Base-by-base conservation (phyloP, 2,888 invertebrate genomes). In the Anticlea derivata region DNA sequence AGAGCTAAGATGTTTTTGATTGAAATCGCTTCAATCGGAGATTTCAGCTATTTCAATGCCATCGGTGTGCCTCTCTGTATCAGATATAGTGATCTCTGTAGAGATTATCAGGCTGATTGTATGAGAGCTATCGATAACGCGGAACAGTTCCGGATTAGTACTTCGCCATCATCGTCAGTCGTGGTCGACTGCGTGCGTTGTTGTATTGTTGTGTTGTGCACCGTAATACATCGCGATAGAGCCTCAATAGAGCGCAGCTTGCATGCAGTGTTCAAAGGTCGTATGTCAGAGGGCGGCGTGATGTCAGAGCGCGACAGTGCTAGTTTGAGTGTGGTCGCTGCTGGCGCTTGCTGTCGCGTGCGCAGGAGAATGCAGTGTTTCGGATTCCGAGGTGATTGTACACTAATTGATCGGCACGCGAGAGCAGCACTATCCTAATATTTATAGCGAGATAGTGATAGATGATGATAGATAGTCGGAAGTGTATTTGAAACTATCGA, bases 321-420 rank as follows among this genome's bases (percentile, higher is more conserved):
- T 66, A 87, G 86, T 80, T 69, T 81, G 55, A 82, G 78, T 65
- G 79, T 81, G 62, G 75, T 70, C 52, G 75, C 74, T 54, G 72
- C 60, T 52, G 80, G 84, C 63, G 78, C 83, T 29, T 90, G 89
- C 66, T 89, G 89, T 65, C 87, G 87, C 70, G 80, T 84, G 80
- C 88, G 89, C 60, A 69, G 87, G 33, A 87, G 80, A 65, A 89
- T 90, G 86, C 88, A 86, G 80, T 90, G 90, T 70, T 90, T 90
- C 61, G 88, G 88, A 75, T 82, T 88, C 70, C 76, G 84, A 71
- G 89, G 89, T 90, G 84, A 80, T 65, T 60, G 55, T 10, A 54
- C 51, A 62, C 57, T 60, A 67, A 67, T 66, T 65, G 58, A 60
- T 60, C 46, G 31, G 30, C 50, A 55, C 55, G 50, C 55, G 37